Evolutionary conservation across 35 echinoderm and acorn worm species (phyloP).

Genomic region (Lytechinus variegatus): DNA sequence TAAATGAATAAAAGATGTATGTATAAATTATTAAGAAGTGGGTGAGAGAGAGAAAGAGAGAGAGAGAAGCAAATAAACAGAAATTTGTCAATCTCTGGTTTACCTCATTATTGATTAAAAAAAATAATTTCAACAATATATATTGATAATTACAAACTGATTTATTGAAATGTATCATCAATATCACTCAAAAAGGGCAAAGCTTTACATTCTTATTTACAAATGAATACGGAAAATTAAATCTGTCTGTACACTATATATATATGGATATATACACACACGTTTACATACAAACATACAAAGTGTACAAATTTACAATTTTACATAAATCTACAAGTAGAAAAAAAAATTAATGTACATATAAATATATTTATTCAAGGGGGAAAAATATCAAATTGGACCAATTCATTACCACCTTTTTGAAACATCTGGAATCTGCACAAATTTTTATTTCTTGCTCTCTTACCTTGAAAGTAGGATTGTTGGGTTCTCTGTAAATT

Average conservation of each 20-base stretch:
- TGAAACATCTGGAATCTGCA: too few relatives aligned
- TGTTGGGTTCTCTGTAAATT: too few relatives aligned
- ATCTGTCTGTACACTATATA: background rate
- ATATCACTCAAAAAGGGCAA: background rate
- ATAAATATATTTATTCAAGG: background rate
- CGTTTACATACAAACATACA: background rate
- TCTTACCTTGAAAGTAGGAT: too few relatives aligned
- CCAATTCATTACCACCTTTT: too few relatives aligned
- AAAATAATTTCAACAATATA: background rate
- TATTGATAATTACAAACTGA: background rate
- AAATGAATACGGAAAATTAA: background rate
- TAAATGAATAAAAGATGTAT: too few relatives aligned
- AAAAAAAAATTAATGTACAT: background rate
- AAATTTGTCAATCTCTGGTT: too few relatives aligned
- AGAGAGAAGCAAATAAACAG: too few relatives aligned
- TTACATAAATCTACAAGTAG: background rate
- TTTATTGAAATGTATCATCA: background rate
- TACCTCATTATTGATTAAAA: too few relatives aligned
- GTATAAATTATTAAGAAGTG: too few relatives aligned
- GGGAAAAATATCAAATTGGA: too few relatives aligned
- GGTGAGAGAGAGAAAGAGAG: too few relatives aligned
- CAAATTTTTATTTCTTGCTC: too few relatives aligned
- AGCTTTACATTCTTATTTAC: background rate
- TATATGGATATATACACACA: background rate
- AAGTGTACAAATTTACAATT: background rate